Evolutionary conservation across 2,888 invertebrate species (phyloP), one percentile per base, ranked within the genome.

Genomic region (Bellardia bayeri): DNA sequence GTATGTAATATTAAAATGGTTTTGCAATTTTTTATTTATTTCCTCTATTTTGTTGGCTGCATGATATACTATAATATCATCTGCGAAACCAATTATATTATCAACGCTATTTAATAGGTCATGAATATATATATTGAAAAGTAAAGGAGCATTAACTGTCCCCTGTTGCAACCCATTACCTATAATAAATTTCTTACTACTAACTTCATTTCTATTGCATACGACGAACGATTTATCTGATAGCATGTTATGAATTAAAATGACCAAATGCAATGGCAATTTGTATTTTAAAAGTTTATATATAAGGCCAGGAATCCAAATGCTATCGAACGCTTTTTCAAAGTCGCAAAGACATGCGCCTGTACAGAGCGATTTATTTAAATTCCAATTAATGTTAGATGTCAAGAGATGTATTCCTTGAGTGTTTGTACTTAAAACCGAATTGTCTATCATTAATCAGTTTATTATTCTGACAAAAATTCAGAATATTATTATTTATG

Each of bases 51-150:
- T 64, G 64, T 51, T 51, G 11, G 23, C 76, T 6, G 33, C 30
- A n/a, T 76, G 54, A 42, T 76, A 76, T n/a, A 76, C 33, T 9
- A 78, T 78, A 37, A 78, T 78, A 49, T 80, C 80, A 61, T 80
- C 68, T 61, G 69, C 80, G 14, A 58, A 58, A 37, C 51, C 16
- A 6, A 66, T 78, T 1, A 78, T 64, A 33, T 80, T 61, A 30
- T 68, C 23, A 14, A 61, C 13, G 14, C 68, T 56, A 3, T 80
- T 16, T 23, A 80, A 33, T 2, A 80, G 49, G 13, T 80, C 68
- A 9, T 69, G n/a, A 30, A 61, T 68, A 69, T 23, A 80, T 37
- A 80, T 37, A 45, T 75, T 75, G 30, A 49, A 75, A 33, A 75
- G 45, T 33, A 75, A 63, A 45, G 63, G 56, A 9, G 72, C 33